Conservation (phyloP, 2,113 vertebrate genomes). For the Ivindomyrus marchei region DNA sequence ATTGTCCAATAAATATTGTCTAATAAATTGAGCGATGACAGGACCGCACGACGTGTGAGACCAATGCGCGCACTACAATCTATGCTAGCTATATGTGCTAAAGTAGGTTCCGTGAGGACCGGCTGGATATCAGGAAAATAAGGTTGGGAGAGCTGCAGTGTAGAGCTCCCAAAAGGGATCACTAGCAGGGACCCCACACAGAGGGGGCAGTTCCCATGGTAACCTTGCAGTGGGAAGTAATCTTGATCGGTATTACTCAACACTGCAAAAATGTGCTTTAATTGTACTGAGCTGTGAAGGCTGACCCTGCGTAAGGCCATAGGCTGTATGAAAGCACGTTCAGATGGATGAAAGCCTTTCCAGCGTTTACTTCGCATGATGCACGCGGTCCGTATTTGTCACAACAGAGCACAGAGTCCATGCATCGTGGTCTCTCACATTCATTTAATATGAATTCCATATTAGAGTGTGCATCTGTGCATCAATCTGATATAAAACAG, state of each 20-base stretch:
- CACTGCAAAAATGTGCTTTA: background rate
- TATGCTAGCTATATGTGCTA: background rate
- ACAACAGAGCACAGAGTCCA: background rate
- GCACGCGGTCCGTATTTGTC: background rate
- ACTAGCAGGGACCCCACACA: background rate
- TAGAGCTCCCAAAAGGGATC: background rate
- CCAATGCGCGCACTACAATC: background rate
- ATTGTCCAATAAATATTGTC: background rate
- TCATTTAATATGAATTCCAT: background rate
- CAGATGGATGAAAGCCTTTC: background rate
- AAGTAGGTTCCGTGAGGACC: background rate
- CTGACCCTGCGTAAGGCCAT: background rate
- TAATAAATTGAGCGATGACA: background rate
- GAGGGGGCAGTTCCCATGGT: background rate
- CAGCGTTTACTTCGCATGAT: background rate
- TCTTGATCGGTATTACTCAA: background rate
- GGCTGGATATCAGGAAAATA: background rate
- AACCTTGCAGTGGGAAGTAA: background rate
- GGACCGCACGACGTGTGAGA: background rate
- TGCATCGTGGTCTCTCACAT: background rate
- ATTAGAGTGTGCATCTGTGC: background rate
- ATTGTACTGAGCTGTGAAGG: background rate
- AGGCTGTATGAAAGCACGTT: background rate
- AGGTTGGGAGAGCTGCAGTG: background rate
- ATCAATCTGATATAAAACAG: background rate